Base-by-base conservation (phyloP, 2,888 invertebrate genomes). In the Thera obeliscata region DNA sequence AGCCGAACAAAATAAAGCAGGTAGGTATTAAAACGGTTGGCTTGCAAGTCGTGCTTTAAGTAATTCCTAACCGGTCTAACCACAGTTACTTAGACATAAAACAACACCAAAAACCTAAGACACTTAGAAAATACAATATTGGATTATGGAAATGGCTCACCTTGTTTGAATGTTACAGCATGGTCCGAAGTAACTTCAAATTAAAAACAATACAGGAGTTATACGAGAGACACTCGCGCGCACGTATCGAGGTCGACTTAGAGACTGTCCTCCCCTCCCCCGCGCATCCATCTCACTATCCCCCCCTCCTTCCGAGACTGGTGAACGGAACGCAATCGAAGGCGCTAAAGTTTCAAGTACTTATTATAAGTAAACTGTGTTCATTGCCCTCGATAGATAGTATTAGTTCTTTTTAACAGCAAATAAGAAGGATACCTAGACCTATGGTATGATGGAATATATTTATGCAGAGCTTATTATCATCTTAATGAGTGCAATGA, bases 31-130 rank as follows among this genome's bases (percentile, higher is more conserved):
- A 72, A 59, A 70, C 74, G 70, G 73, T 66, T 60, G 67, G 64
- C 69, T 67, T 59, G 61, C 69, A 69, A 71, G 67, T 61, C 62
- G 67, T 63, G 70, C 43, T 43, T 43, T 43, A 43, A 43, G 43
- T 71, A 74, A 71, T 70, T 68, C 64, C 64, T 56, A 75, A 77
- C 77, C 75, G 75, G 76, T 75, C 70, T 46, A 33, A 66, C 64
- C 50, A 70, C 68, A 70, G 49, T 57, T 62, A 59, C 61, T 46
- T 11, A 38, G 22, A 52, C 52, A 60, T 50, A 50, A 57, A 61
- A 5, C 33, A 33, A 12, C 38, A 33, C 43, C 43, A 46, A 46
- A 46, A 65, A 49, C 22, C 50, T 22, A 22, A 22, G 22, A 35
- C 54, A 55, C 36, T 11, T 46, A 8, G 33, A 48, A 36, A 55